Conservation (phyloP, 2,888 invertebrate genomes). For the Ophraella communa region DNA sequence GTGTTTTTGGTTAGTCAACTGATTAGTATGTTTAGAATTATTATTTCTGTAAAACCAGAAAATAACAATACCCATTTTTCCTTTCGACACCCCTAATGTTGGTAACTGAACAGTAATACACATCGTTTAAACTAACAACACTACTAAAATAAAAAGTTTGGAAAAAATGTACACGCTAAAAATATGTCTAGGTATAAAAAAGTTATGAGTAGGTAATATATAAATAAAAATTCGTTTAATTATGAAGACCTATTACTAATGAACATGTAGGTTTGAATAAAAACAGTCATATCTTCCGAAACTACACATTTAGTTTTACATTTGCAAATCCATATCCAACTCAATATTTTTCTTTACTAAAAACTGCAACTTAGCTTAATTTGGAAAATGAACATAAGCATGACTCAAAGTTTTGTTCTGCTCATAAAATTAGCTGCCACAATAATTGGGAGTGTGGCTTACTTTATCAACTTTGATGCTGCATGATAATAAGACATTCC, state of each 20-base stretch:
- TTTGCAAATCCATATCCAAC: slow-evolving; percentile 6
- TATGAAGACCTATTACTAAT: slow-evolving; percentile 14
- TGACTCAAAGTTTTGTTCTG: background rate
- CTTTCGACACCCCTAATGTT: slow-evolving; percentile 26
- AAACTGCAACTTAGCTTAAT: background rate
- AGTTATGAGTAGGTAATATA: slow-evolving; percentile 10
- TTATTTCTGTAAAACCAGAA: slow-evolving; percentile 41
- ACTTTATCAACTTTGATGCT: background rate
- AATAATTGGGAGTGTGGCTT: too few relatives aligned
- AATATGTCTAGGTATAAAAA: slow-evolving; percentile 31
- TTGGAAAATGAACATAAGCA: background rate
- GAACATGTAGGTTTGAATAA: slow-evolving; percentile 26
- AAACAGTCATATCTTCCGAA: slow-evolving; percentile 20
- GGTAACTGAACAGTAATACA: slow-evolving; percentile 27
- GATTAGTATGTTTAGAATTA: slow-evolving; percentile 18
- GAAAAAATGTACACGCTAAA: slow-evolving; percentile 33
- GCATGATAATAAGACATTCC: background rate
- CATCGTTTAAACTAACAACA: slow-evolving; percentile 26
- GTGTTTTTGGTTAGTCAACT: slow-evolving; percentile 14
- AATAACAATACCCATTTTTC: slow-evolving; percentile 15
- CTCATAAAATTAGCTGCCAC: too few relatives aligned
- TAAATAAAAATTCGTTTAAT: slow-evolving; percentile 32
- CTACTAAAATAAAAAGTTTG: slow-evolving; percentile 25
- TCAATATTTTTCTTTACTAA: background rate
- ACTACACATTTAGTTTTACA: slow-evolving; percentile 21